A percentile compares a stretch with the other conserved stretches of the same genome.
Evolutionary conservation across 1,140 invertebrate species (phyloP).

Genomic region (Helicoverpa armigera): DNA sequence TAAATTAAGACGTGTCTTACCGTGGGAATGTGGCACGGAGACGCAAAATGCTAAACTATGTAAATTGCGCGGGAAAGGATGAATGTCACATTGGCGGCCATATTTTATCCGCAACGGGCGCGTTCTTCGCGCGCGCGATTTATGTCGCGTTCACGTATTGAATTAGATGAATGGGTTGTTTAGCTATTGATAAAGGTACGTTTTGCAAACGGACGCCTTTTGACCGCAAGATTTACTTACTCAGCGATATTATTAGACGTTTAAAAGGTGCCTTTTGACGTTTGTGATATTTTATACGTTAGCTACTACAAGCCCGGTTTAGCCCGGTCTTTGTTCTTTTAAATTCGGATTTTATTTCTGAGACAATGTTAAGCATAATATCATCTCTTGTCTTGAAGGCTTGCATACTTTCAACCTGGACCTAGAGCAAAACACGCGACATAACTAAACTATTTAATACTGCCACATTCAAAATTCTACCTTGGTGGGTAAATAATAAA

Average conservation of each 20-base stretch:
- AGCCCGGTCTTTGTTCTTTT: too few relatives aligned
- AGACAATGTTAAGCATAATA: too few relatives aligned
- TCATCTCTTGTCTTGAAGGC: too few relatives aligned
- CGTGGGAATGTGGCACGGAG: conserved; percentile 55
- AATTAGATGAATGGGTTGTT: conserved; percentile 58
- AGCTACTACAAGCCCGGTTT: too few relatives aligned
- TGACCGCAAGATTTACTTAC: conserved; percentile 22
- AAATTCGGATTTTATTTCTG: too few relatives aligned
- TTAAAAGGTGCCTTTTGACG: not conserved
- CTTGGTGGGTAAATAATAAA: too few relatives aligned
- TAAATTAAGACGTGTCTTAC: conserved; percentile 50
- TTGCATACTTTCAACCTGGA: too few relatives aligned
- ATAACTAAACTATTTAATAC: too few relatives aligned
- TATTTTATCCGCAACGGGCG: conserved; percentile 52
- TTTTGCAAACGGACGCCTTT: conserved; percentile 28
- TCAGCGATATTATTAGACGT: not conserved
- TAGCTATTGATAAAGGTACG: conserved; percentile 44
- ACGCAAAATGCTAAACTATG: conserved; percentile 57
- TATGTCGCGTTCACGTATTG: conserved; percentile 57
- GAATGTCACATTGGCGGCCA: conserved; percentile 52
- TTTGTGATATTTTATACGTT: not conserved
- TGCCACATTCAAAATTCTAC: too few relatives aligned
- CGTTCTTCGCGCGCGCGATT: conserved; percentile 52
- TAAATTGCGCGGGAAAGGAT: conserved; percentile 61
- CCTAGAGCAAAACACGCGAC: too few relatives aligned